Conservation (phyloP, 2,888 invertebrate genomes). For the Theretra japonica region DNA sequence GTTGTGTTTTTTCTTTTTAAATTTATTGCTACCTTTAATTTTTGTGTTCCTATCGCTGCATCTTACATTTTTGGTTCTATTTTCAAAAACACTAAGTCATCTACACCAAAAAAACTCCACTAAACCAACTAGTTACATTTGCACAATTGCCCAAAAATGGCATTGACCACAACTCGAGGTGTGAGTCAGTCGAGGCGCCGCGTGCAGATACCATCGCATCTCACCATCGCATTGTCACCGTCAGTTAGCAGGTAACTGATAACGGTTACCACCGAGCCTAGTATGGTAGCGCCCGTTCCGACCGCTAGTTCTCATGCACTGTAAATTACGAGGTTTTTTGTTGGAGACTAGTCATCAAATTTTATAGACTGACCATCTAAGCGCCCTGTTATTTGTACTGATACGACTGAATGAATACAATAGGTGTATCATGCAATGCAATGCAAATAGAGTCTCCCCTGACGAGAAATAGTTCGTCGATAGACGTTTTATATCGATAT, state of each 20-base stretch:
- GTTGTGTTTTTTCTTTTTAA: too few species aligned
- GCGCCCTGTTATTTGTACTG: too few species aligned
- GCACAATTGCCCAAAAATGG: not conserved
- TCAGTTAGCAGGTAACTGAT: slow-evolving; percentile 12
- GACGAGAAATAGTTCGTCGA: too few species aligned
- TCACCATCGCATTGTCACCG: slow-evolving; percentile 14
- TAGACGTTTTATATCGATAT: too few species aligned
- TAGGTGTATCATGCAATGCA: too few species aligned
- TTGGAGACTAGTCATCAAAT: not conserved
- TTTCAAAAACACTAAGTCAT: not conserved
- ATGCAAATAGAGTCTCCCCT: too few species aligned
- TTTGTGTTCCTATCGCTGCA: not conserved
- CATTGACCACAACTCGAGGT: not conserved
- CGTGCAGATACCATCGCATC: slow-evolving; percentile 20
- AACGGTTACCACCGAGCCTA: slow-evolving; percentile 20
- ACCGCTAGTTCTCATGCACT: not conserved
- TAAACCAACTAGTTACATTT: not conserved
- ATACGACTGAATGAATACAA: too few species aligned
- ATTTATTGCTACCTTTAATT: not conserved
- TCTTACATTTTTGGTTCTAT: not conserved
- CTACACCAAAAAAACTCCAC: not conserved
- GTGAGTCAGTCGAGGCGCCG: slow-evolving; percentile 19
- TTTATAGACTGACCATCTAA: too few species aligned
- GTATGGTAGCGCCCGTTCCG: slow-evolving; percentile 6
- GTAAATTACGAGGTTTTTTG: not conserved